Conservation (phyloP, 2,888 invertebrate genomes). For the Apomyelois bistriatella region DNA sequence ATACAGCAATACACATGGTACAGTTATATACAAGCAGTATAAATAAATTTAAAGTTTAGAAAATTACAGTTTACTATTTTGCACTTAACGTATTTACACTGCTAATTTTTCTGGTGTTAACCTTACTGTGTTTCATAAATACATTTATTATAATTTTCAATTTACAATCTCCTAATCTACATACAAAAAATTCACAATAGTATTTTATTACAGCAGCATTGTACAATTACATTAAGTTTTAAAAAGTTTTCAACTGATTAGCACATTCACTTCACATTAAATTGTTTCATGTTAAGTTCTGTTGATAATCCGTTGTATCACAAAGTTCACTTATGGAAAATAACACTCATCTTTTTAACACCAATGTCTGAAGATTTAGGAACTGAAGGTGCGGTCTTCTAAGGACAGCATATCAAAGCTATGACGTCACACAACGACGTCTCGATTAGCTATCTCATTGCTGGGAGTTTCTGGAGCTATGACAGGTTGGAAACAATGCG, state of each 20-base stretch:
- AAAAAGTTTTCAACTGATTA: slow-evolving; percentile 48
- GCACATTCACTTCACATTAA: slow-evolving; percentile 32
- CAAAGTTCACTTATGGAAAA: slow-evolving; percentile 38
- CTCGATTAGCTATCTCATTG: slow-evolving; percentile 64
- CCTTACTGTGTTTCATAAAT: slow-evolving; percentile 79
- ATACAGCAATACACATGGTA: slow-evolving; percentile 35
- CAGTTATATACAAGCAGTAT: slow-evolving; percentile 65
- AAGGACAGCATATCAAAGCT: slow-evolving; percentile 79
- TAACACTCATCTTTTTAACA: slow-evolving; percentile 39
- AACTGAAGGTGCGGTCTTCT: slow-evolving; percentile 78
- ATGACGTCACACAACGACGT: slow-evolving; percentile 84
- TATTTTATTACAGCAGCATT: slow-evolving; percentile 61
- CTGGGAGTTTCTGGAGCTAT: slow-evolving; percentile 72
- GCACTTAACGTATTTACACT: slow-evolving; percentile 72
- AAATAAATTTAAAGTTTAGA: slow-evolving; percentile 54
- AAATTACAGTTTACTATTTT: slow-evolving; percentile 60
- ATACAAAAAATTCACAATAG: slow-evolving; percentile 54
- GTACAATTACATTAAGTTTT: slow-evolving; percentile 50
- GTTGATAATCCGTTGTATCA: slow-evolving; percentile 22
- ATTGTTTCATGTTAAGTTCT: slow-evolving; percentile 17
- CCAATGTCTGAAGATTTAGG: slow-evolving; percentile 65
- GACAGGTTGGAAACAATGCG: slow-evolving; percentile 81
- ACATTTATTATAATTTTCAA: slow-evolving; percentile 69
- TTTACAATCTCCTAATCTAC: slow-evolving; percentile 74
- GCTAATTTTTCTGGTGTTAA: slow-evolving; percentile 76